phyloP scores from a whole-genome alignment of 2,113 vertebrate genomes.

The Oryzias melastigma region DNA sequence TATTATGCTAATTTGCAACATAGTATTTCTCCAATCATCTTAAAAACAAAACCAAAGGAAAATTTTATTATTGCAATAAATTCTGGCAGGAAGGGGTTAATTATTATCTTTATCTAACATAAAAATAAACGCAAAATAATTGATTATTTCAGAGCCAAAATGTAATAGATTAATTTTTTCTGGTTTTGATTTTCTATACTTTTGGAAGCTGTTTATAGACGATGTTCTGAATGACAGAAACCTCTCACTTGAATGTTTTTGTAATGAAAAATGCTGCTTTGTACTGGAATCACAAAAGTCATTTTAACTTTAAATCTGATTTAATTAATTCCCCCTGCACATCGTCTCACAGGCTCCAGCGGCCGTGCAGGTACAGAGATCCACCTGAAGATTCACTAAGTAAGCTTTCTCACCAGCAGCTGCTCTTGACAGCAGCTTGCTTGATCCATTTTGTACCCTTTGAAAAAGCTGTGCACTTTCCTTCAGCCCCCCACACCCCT shows the following conservation, averaged over 20 bases:
- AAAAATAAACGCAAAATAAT: too few relatives aligned
- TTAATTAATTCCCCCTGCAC: too few relatives aligned
- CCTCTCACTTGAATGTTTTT: not conserved
- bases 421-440: conserved; percentile 74
- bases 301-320: too few relatives aligned
- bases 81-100: too few relatives aligned
- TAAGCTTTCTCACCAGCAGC: conserved; percentile 66
- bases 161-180: not conserved
- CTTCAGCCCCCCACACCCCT: conserved; percentile 17
- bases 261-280: not conserved
- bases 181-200: not conserved
- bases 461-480: conserved; percentile 66
- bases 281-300: too few relatives aligned
- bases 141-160: too few relatives aligned
- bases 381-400: conserved; percentile 56
- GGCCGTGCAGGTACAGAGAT: conserved; percentile 12
- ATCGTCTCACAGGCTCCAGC: not conserved
- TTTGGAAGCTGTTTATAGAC: not conserved
- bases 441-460: conserved; percentile 69
- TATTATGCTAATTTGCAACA: too few relatives aligned
- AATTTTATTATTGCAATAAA: too few relatives aligned
- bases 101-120: too few relatives aligned
- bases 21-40: too few relatives aligned
- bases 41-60: too few relatives aligned
- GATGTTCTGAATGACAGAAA: not conserved